Percentiles rank a stretch among this genome's conserved stretches.
These are phyloP conservation scores for Belgica antarctica DNA, from an alignment of 2,888 invertebrate species.

Conservation along the genomic window DNA sequence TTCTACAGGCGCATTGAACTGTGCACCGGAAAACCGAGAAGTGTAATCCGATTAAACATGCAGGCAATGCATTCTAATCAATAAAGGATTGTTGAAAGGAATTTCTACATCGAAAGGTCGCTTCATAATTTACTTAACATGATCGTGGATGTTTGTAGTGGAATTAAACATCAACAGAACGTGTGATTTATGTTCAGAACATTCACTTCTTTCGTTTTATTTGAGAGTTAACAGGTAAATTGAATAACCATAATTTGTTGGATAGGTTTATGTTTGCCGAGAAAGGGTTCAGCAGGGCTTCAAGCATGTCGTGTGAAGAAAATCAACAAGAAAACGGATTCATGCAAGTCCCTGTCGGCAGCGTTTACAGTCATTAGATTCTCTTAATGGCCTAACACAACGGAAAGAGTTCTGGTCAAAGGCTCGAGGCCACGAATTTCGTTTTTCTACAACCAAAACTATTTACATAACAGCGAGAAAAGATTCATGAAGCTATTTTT, in stretches of 20 bases:
- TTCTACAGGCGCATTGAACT: not conserved
- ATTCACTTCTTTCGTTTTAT: not conserved
- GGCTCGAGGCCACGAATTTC: not conserved
- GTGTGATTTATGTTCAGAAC: not conserved
- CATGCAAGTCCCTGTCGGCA: not conserved
- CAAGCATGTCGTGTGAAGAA: no score
- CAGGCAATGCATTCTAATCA: no score
- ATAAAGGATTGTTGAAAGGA: not conserved
- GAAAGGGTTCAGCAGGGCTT: no score
- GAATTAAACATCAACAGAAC: not conserved
- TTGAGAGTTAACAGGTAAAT: not conserved
- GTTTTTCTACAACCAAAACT: no score
- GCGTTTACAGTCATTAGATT: not conserved
- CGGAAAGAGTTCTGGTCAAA: no score
- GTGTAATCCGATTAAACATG: not conserved
- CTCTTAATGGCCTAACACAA: no score
- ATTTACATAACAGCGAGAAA: not conserved
- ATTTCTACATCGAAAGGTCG: no score
- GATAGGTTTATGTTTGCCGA: not conserved
- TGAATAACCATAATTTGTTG: not conserved
- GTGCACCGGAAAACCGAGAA: not conserved
- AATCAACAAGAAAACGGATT: not conserved
- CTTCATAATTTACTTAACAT: not conserved
- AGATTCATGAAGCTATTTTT: no score
- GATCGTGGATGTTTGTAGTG: no score